Evolutionary conservation across 2,888 invertebrate species (phyloP).

Genomic region (Thelaira solivaga): DNA sequence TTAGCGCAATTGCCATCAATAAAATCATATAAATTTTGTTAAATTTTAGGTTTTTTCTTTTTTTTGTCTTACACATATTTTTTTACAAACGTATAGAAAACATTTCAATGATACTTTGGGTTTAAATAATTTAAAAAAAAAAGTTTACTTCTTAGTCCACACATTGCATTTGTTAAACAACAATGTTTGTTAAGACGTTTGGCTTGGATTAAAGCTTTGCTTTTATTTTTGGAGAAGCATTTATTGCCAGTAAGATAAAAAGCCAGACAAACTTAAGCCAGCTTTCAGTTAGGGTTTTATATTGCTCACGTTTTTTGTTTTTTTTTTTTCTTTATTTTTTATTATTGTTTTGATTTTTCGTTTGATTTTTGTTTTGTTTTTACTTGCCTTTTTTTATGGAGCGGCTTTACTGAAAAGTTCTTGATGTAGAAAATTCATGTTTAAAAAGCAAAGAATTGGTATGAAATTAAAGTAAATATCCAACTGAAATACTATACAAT

Average conservation of each 20-base stretch:
- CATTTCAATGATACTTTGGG: slow-evolving; percentile 26
- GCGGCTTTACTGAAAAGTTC: slow-evolving; percentile 37
- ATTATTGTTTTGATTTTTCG: slow-evolving; percentile 31
- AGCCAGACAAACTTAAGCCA: slow-evolving; percentile 7
- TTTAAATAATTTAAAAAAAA: slow-evolving; percentile 15
- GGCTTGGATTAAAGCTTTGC: slow-evolving; percentile 35
- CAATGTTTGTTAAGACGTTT: slow-evolving; percentile 27
- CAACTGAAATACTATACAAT: slow-evolving; percentile 42
- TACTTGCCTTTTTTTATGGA: neutral
- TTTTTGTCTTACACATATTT: neutral
- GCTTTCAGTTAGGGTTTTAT: slow-evolving; percentile 45
- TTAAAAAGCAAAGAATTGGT: neutral
- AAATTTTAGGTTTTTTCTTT: neutral
- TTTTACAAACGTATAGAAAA: neutral
- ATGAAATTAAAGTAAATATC: slow-evolving; percentile 26
- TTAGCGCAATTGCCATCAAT: no score
- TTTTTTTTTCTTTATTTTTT: neutral
- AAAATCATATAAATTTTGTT: neutral
- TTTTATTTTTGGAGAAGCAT: neutral
- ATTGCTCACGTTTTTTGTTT: slow-evolving; percentile 46
- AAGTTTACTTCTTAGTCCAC: neutral
- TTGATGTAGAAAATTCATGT: neutral
- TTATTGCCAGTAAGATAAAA: neutral
- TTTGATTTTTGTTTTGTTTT: neutral
- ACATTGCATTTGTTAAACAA: slow-evolving; percentile 21